Conservation (phyloP, 2,888 invertebrate genomes). For the Leucophenga maculata region DNA sequence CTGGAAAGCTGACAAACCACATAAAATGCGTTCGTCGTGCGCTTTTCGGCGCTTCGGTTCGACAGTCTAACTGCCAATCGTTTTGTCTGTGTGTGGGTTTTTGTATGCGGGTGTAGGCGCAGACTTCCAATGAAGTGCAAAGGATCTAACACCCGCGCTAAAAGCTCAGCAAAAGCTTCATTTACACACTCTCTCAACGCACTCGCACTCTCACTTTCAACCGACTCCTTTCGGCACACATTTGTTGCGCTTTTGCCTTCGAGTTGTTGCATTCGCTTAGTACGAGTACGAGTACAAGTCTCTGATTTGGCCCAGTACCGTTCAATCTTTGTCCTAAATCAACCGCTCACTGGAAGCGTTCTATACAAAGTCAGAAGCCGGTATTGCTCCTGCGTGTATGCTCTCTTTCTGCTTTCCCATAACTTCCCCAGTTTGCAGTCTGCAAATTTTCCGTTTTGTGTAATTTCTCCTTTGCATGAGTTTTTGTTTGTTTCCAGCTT, state of each 20-base stretch:
- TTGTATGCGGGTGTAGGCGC: conserved; percentile 13
- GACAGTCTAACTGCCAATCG: neutral
- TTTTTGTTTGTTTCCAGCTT: conserved; percentile 7
- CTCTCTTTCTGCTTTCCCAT: neutral
- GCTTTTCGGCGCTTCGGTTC: conserved; percentile 1
- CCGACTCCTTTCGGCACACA: conserved; percentile 3
- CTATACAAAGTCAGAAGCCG: neutral
- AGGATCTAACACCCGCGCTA: conserved; percentile 26
- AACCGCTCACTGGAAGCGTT: conserved; percentile 13
- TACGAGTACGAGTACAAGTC: no score
- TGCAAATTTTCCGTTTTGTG: neutral
- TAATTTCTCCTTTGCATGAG: neutral
- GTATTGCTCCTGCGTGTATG: conserved; percentile 6
- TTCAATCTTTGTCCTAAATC: conserved; percentile 3
- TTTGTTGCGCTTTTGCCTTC: conserved; percentile 19
- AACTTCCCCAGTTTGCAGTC: neutral
- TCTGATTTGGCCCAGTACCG: no score
- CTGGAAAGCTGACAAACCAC: conserved; percentile 61
- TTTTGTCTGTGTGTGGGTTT: conserved; percentile 42
- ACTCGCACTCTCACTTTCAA: conserved; percentile 2
- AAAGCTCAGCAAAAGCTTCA: conserved; percentile 48
- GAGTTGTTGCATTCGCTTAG: neutral
- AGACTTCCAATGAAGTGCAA: conserved; percentile 43
- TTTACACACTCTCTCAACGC: neutral
- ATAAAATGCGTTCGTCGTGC: conserved; percentile 17